Conservation (phyloP, 2,888 invertebrate species). For the Brachypalpus laphriformis region DNA sequence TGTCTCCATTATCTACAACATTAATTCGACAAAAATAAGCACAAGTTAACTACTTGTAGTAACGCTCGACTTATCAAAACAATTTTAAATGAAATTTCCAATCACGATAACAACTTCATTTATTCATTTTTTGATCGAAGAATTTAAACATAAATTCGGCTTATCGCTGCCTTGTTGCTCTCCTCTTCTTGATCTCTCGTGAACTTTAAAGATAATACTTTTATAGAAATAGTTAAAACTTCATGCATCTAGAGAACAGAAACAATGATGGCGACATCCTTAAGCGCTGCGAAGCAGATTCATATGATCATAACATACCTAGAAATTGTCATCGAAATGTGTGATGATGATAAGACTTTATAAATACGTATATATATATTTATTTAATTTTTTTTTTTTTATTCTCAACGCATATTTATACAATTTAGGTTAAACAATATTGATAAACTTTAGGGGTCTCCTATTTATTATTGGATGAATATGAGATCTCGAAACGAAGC, state of each 20-base stretch:
- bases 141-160: conserved; percentile 54
- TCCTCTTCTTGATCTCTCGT: conserved; percentile 56
- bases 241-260: conserved; percentile 57
- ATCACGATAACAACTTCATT: conserved; percentile 63
- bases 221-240: conserved; percentile 70
- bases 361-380: conserved; percentile 16
- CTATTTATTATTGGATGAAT: conserved; percentile 75
- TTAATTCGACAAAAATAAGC: conserved; percentile 45
- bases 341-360: conserved; percentile 61
- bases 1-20: conserved; percentile 53
- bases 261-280: conserved; percentile 40
- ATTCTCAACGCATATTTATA: conserved; percentile 61
- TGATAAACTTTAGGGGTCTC: conserved; percentile 75
- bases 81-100: conserved; percentile 57
- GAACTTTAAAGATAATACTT: conserved; percentile 69
- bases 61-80: conserved; percentile 48
- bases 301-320: conserved; percentile 25
- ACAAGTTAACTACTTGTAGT: conserved; percentile 47
- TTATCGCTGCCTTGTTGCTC: conserved; percentile 56
- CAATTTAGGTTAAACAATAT: conserved; percentile 74
- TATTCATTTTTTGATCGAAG: conserved; percentile 63
- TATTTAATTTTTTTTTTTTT: conserved; percentile 9
- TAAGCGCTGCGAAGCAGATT: conserved; percentile 25
- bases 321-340: conserved; percentile 64
- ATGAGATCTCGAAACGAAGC: conserved; percentile 68